phyloP scores from a whole-genome alignment of 92 coral and sea anemone species.

The Zoanthus sociatus region DNA sequence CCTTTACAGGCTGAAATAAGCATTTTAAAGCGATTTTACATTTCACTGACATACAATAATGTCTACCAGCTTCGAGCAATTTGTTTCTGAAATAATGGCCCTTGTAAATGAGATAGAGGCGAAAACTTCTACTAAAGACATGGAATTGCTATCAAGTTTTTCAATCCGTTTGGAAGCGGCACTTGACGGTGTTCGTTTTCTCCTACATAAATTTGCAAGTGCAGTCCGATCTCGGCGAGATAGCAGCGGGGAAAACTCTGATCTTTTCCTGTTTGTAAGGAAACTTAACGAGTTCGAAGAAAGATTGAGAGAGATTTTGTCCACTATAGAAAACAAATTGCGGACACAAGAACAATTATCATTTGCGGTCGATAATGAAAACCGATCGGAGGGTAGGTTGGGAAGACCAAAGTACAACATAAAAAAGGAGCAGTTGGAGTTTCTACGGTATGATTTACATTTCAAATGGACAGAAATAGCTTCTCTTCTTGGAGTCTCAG shows the following conservation, averaged over 20 bases:
- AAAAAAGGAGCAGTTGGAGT: constrained; percentile 4
- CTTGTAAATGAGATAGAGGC: constrained; percentile 3
- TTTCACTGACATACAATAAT: not conserved
- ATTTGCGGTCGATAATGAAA: not conserved
- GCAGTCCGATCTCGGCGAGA: too few relatives aligned
- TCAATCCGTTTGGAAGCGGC: not conserved
- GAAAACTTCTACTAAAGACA: not conserved
- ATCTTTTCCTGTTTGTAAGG: not conserved
- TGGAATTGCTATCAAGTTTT: not conserved
- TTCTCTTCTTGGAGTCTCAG: constrained; percentile 19
- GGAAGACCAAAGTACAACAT: constrained; percentile 10
- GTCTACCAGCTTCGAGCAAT: not conserved
- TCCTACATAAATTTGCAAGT: not conserved
- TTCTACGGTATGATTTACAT: constrained; percentile 7
- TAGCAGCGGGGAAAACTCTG: not conserved
- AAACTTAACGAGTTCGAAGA: not conserved
- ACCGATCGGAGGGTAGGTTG: not conserved
- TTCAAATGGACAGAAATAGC: constrained; percentile 39
- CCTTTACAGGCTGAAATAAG: not conserved
- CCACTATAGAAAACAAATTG: not conserved
- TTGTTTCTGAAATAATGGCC: not conserved
- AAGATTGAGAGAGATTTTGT: constrained; percentile 1
- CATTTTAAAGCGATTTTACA: not conserved
- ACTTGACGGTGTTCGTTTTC: constrained; percentile 2
- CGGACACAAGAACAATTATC: not conserved